phyloP scores from a whole-genome alignment of 2,797 vertebrate genomes.

The Falco concolor region DNA sequence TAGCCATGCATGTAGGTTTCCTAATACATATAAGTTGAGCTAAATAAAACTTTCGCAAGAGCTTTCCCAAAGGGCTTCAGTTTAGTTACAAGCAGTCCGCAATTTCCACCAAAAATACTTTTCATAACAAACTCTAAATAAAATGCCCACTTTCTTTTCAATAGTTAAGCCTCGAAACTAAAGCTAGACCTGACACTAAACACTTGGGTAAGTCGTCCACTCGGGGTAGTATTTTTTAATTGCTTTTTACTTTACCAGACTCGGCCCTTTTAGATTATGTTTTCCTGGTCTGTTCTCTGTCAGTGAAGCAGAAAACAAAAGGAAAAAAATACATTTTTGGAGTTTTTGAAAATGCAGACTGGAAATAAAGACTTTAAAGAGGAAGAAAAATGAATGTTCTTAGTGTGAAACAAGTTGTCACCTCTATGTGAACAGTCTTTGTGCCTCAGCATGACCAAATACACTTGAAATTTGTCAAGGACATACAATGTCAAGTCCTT shows the following conservation, averaged over 20 bases:
- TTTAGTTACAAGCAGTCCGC: background rate
- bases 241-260: background rate
- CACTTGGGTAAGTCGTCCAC: background rate
- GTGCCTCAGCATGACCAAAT: background rate
- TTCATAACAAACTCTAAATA: background rate
- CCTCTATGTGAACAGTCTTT: background rate
- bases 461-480: background rate
- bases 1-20: background rate
- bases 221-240: background rate
- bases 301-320: background rate
- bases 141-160: background rate
- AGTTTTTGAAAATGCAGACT: background rate
- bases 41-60: background rate
- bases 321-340: fast-evolving
- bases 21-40: background rate
- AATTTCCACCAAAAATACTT: background rate
- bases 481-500: background rate
- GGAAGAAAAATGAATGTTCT: background rate
- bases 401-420: background rate
- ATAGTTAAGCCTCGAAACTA: background rate
- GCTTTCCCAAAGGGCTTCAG: background rate
- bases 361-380: background rate
- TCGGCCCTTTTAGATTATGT: background rate
- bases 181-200: background rate
- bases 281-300: background rate